A percentile compares a stretch with the other conserved stretches of the same genome.
Evolutionary conservation across 2,797 vertebrate species (phyloP).

Genomic region (Danio albolineatus): DNA sequence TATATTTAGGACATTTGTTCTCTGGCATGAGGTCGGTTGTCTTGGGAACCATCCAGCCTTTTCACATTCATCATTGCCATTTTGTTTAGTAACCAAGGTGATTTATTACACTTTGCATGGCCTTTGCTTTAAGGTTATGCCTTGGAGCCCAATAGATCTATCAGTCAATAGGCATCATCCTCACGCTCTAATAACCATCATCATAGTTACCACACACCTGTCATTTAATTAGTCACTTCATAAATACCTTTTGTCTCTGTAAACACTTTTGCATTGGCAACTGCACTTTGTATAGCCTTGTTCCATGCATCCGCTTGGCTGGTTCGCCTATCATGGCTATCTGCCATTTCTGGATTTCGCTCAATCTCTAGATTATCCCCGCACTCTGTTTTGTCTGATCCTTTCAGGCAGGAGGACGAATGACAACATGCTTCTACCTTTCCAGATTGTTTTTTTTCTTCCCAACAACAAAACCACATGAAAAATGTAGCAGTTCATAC

Average conservation of each 20-base stretch:
- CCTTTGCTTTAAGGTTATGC: conserved; percentile 6
- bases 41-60: conserved; percentile 12
- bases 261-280: conserved; percentile 19
- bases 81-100: conserved; percentile 47
- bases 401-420: conserved; percentile 8
- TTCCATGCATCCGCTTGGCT: background rate
- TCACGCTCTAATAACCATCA: conserved; percentile 9
- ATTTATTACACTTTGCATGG: conserved; percentile 31
- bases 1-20: background rate
- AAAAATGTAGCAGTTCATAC: background rate
- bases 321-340: background rate
- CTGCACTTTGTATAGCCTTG: conserved; percentile 1
- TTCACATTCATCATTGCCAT: conserved; percentile 28
- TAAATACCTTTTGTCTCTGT: conserved; percentile 17
- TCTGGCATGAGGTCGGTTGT: background rate
- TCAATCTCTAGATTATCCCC: conserved; percentile 22
- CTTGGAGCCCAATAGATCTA: background rate
- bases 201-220: conserved; percentile 21
- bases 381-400: background rate
- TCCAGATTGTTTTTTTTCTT: background rate
- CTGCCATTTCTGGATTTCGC: conserved; percentile 18
- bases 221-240: background rate
- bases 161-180: background rate
- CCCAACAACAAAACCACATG: background rate
- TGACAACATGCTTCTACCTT: conserved; percentile 7